A percentile compares a stretch with the other conserved stretches of the same genome.
These are phyloP conservation scores for Ictidomys tridecemlineatus DNA, from an alignment of 2,113 vertebrate species.

Conservation along the genomic window DNA sequence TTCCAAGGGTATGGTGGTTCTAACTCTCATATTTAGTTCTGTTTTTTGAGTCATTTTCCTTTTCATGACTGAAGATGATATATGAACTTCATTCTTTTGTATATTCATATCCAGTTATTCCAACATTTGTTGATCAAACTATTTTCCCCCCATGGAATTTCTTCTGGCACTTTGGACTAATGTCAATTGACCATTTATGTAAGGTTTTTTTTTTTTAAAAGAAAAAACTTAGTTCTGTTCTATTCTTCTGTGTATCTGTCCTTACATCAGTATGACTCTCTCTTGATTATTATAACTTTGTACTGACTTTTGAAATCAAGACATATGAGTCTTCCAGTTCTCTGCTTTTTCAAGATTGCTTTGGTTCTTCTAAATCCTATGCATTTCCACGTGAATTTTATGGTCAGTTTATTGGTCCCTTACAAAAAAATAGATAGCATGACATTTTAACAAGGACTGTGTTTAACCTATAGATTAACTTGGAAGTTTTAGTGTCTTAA, in stretches of 20 bases:
- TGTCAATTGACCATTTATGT: background rate
- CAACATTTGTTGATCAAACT: background rate
- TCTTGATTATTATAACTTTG: background rate
- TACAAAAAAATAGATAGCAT: background rate
- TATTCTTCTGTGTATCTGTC: background rate
- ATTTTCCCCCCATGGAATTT: background rate
- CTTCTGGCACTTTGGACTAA: background rate
- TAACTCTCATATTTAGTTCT: background rate
- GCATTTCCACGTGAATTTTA: constrained; percentile 2
- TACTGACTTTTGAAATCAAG: background rate
- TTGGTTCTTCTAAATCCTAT: background rate
- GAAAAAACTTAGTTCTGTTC: background rate
- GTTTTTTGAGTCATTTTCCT: background rate
- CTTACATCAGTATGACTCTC: background rate
- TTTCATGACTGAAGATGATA: background rate
- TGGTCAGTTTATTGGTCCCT: background rate
- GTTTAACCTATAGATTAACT: background rate
- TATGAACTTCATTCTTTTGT: background rate
- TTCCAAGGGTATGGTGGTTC: background rate
- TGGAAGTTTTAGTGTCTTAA: background rate
- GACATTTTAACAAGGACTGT: background rate
- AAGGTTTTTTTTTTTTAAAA: background rate
- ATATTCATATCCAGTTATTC: background rate
- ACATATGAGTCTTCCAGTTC: background rate
- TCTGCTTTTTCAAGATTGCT: background rate